Conservation (phyloP, 2,888 invertebrate species). For the Empis stercorea region DNA sequence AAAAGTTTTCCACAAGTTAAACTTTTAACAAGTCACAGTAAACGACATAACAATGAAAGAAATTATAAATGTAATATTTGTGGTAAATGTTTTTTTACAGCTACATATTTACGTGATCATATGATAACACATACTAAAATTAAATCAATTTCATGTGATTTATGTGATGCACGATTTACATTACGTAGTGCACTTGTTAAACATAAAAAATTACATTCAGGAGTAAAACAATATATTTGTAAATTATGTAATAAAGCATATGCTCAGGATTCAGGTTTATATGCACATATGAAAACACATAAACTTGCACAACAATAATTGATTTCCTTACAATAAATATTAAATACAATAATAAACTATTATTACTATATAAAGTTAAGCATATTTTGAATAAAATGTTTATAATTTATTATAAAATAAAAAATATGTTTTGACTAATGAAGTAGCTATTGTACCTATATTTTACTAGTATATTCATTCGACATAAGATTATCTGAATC, state of each 20-base stretch:
- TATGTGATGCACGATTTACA: conserved; percentile 25
- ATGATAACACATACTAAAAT: not conserved
- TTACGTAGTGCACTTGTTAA: conserved; percentile 25
- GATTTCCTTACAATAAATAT: too few relatives aligned
- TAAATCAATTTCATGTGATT: conserved; percentile 14
- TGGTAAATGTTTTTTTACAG: not conserved
- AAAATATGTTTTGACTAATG: too few relatives aligned
- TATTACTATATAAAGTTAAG: too few relatives aligned
- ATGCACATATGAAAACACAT: conserved; percentile 31
- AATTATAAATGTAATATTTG: not conserved
- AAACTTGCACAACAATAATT: conserved; percentile 1
- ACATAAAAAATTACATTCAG: conserved; percentile 25
- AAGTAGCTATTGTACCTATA: too few relatives aligned
- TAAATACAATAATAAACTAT: too few relatives aligned
- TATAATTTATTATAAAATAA: too few relatives aligned
- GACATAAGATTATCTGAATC: too few relatives aligned
- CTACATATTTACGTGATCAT: not conserved
- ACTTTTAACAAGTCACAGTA: not conserved
- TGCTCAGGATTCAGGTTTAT: conserved; percentile 28
- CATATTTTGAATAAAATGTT: too few relatives aligned
- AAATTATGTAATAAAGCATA: conserved; percentile 27
- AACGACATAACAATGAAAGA: not conserved
- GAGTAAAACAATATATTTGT: conserved; percentile 26
- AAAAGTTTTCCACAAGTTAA: not conserved
- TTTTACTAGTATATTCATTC: too few relatives aligned